Evolutionary conservation across 2,888 invertebrate genomes (phyloP).

Genomic region (Drosophila tanythrix): DNA sequence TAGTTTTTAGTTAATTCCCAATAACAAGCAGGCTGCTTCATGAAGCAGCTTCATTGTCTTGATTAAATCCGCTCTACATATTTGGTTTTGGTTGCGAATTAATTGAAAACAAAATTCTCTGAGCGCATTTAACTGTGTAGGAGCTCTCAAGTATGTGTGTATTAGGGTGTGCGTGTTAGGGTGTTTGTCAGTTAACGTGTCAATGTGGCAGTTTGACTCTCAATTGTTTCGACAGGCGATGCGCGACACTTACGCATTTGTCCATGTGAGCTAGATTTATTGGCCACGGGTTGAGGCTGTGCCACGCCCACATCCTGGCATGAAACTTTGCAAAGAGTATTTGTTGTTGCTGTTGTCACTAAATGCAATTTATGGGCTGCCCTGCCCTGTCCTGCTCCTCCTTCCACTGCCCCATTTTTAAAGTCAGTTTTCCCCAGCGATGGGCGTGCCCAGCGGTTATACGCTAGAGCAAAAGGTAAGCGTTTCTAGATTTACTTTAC

Average conservation of each 20-base stretch:
- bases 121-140: conserved; percentile 25
- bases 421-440: neutral
- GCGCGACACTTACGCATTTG: conserved; percentile 59
- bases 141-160: neutral
- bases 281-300: conserved; percentile 26
- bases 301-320: conserved; percentile 50
- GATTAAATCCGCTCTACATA: neutral
- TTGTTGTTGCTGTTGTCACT: conserved; percentile 25
- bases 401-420: neutral
- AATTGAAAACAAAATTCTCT: conserved; percentile 7
- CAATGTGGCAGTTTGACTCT: conserved; percentile 74
- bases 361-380: conserved; percentile 54
- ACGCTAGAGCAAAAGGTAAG: neutral
- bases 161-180: conserved; percentile 5
- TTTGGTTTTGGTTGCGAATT: neutral
- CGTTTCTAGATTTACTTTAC: neutral
- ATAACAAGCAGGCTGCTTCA: neutral
- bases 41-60: neutral
- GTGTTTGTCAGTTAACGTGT: conserved; percentile 68
- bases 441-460: neutral
- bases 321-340: too few species aligned
- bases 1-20: neutral
- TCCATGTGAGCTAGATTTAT: conserved; percentile 66
- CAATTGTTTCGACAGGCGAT: conserved; percentile 63
- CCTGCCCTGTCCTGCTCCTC: neutral